phyloP scores from a whole-genome alignment of 1,140 invertebrate species.

The Leptinotarsa defecta region DNA sequence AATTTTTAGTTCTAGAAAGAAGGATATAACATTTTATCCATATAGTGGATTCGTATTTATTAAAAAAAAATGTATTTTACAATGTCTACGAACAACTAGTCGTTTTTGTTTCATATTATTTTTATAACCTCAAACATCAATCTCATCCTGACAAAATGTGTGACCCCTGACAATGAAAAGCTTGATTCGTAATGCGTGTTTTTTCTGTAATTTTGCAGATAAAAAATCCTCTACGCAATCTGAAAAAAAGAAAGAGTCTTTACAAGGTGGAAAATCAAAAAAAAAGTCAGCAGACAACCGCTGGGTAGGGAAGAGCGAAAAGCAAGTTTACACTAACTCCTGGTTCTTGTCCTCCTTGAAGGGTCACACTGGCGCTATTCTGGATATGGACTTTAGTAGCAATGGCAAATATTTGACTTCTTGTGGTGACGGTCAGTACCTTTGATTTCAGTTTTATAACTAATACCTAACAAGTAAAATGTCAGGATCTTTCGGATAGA shows the following conservation, averaged over 20 bases:
- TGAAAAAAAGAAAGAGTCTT: slow-evolving; percentile 30
- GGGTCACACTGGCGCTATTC: slow-evolving; percentile 74
- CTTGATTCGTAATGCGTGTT: neutral
- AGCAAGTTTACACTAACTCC: slow-evolving; percentile 65
- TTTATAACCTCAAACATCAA: slow-evolving; percentile 2
- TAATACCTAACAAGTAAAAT: too few species aligned
- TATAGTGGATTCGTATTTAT: neutral
- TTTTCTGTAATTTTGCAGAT: slow-evolving; percentile 23
- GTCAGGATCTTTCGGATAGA: too few species aligned
- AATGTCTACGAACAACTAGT: neutral
- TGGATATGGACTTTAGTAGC: slow-evolving; percentile 77
- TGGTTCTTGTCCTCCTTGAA: slow-evolving; percentile 80
- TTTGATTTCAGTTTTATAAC: neutral
- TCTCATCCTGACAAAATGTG: neutral
- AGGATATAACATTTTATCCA: neutral
- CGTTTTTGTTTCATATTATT: neutral
- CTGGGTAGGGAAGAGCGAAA: slow-evolving; percentile 36
- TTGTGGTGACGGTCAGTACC: slow-evolving; percentile 76
- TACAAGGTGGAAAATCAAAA: slow-evolving; percentile 31
- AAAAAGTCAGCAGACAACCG: slow-evolving; percentile 37
- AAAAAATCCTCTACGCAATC: slow-evolving; percentile 5
- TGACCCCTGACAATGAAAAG: neutral
- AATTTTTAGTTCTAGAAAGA: slow-evolving; percentile 3
- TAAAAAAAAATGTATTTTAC: neutral
- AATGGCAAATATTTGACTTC: slow-evolving; percentile 84